A percentile compares a stretch with the other conserved stretches of the same genome.
Evolutionary conservation across 2,888 invertebrate species (phyloP).

Genomic region (Labia minor): DNA sequence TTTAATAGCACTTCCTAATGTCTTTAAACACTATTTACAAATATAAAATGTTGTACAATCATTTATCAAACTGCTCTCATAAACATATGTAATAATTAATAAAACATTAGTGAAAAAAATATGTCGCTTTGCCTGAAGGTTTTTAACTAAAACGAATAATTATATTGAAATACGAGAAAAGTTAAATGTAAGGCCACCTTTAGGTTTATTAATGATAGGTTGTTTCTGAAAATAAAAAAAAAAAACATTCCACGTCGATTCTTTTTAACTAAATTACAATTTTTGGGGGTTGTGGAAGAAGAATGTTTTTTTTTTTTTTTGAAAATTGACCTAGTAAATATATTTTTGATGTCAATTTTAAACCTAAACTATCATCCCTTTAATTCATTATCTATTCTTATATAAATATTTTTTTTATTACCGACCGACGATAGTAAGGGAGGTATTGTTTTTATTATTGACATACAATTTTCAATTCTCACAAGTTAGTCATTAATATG

Average conservation of each 20-base stretch:
- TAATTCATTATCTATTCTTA: too few relatives aligned
- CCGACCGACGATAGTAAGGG: too few relatives aligned
- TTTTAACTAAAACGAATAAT: neutral
- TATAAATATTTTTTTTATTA: too few relatives aligned
- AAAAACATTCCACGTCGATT: neutral
- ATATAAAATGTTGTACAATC: neutral
- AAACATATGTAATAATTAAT: slow-evolving; percentile 5
- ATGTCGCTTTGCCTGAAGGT: slow-evolving; percentile 1
- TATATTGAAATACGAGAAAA: slow-evolving; percentile 8
- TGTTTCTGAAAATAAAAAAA: too few relatives aligned
- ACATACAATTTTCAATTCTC: too few relatives aligned
- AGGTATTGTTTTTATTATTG: too few relatives aligned
- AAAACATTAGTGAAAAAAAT: slow-evolving; percentile 7
- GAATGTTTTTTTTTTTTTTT: neutral
- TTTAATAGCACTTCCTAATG: slow-evolving; percentile 4
- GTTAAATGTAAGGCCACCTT: neutral
- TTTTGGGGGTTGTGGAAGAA: neutral
- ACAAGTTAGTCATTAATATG: too few relatives aligned
- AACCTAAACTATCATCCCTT: too few relatives aligned
- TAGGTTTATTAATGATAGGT: neutral
- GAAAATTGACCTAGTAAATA: too few relatives aligned
- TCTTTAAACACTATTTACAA: slow-evolving; percentile 13
- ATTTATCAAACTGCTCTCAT: neutral
- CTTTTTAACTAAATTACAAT: neutral
- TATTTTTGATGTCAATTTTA: too few relatives aligned